Evolutionary conservation across 2,113 vertebrate species (phyloP).

Genomic region (Lophura nycthemera): DNA sequence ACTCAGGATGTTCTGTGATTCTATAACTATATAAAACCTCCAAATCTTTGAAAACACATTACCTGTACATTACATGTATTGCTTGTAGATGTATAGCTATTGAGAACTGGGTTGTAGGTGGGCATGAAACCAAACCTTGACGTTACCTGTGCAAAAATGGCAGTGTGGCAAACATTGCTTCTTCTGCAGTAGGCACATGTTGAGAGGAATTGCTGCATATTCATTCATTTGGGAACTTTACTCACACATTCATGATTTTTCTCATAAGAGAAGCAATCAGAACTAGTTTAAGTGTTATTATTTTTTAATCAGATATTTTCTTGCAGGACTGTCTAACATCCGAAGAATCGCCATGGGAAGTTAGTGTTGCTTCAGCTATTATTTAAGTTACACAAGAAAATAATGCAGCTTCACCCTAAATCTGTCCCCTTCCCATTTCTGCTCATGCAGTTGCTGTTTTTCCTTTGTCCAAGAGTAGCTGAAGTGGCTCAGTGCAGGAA

Average conservation of each 20-base stretch:
- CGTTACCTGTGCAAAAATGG: neutral
- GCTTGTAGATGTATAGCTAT: neutral
- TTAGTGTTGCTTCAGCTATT: neutral
- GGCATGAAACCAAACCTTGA: neutral
- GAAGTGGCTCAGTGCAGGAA: neutral
- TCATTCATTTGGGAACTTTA: neutral
- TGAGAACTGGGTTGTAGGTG: neutral
- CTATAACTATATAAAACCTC: neutral
- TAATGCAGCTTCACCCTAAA: neutral
- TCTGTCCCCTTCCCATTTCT: neutral
- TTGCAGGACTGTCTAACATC: neutral
- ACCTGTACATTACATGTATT: neutral
- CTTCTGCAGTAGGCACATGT: neutral
- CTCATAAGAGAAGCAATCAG: neutral
- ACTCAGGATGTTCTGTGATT: neutral
- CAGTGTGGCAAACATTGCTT: neutral
- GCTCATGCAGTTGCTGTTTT: fast-evolving
- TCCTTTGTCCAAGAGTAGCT: neutral
- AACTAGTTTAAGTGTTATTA: neutral
- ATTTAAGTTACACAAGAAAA: neutral
- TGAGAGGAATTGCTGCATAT: neutral
- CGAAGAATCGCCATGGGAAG: neutral
- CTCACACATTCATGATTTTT: neutral
- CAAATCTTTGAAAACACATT: neutral
- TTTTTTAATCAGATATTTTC: neutral